Base-by-base conservation (phyloP, 2,888 invertebrate genomes). In the Vesta saturnalis region DNA sequence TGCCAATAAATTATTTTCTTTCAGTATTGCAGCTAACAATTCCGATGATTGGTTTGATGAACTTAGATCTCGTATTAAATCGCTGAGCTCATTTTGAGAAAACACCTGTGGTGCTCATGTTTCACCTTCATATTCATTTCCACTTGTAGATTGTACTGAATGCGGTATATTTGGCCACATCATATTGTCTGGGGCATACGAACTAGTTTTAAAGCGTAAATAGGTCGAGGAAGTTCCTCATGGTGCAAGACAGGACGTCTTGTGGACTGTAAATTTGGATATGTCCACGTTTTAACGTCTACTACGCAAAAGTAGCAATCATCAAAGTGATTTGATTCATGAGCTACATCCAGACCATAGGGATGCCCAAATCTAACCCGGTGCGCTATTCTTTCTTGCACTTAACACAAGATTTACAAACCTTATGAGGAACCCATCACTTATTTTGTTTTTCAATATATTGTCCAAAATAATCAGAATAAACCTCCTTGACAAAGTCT, bases 241-340 rank as follows among this genome's bases (percentile, higher is more conserved):
- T n/a, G 4, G 47, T 47, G 47, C n/a, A 47, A n/a, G n/a, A 47
- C 47, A 47, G 14, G 47, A 47, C 47, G 15, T 47, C n/a, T 47
- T 47, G 14, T 47, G n/a, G 47, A 47, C 47, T 47, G 47, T 47
- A 5, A 47, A 15, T 47, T n/a, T 30, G 30, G 30, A 30, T 30
- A 30, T 30, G 6, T 30, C 30, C 30, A 30, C 30, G 30, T n/a
- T 43, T 43, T 43, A 12, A 10, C 43, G 4, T 43, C 43, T 43
- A 43, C 43, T 43, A 43, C 43, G 12, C 43, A 43, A 43, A 43
- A 43, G n/a, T n/a, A n/a, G n/a, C n/a, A n/a, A n/a, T n/a, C n/a
- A n/a, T n/a, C n/a, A n/a, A n/a, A n/a, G n/a, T n/a, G n/a, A n/a
- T n/a, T n/a, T 30, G 30, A 30, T 30, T 30, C 30, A 6, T 30